These are phyloP conservation scores for Myrmophylax atrothorax DNA, from an alignment of 2,113 vertebrate genomes.

Conservation along the genomic window DNA sequence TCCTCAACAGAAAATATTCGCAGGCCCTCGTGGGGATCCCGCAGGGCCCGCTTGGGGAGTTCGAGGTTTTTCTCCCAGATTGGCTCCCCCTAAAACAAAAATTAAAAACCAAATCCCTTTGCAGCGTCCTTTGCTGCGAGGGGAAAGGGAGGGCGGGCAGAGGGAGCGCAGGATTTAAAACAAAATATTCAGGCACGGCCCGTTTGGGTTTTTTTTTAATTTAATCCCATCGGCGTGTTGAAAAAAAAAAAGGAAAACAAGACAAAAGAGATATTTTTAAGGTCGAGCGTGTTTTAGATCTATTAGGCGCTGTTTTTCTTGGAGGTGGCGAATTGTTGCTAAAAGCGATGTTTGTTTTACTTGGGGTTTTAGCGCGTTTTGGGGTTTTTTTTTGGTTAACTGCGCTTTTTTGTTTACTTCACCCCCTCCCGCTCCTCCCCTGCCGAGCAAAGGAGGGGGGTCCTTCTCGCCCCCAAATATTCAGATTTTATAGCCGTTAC, in stretches of 20 bases:
- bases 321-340: slow-evolving; percentile 8
- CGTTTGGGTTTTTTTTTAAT: not conserved
- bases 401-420: not conserved
- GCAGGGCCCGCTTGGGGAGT: not conserved
- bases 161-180: not conserved
- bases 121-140: not conserved
- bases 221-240: not conserved
- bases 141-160: not conserved
- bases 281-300: not conserved
- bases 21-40: not conserved
- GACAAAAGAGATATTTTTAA: not conserved
- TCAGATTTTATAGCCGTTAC: not conserved
- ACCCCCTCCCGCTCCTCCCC: not conserved
- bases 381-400: not conserved
- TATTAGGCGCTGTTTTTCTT: not conserved
- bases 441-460: not conserved
- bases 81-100: no score
- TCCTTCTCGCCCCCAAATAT: not conserved
- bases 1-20: not conserved
- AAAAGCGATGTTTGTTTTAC: slow-evolving; percentile 3
- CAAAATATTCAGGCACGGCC: not conserved
- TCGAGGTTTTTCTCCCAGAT: not conserved
- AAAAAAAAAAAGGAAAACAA: not conserved
- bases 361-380: not conserved
- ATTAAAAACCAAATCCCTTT: not conserved